Percentiles rank a stretch among this genome's conserved stretches.
Evolutionary conservation across 2,797 vertebrate genomes (phyloP).

Genomic region (Xiphorhynchus erythropygius): DNA sequence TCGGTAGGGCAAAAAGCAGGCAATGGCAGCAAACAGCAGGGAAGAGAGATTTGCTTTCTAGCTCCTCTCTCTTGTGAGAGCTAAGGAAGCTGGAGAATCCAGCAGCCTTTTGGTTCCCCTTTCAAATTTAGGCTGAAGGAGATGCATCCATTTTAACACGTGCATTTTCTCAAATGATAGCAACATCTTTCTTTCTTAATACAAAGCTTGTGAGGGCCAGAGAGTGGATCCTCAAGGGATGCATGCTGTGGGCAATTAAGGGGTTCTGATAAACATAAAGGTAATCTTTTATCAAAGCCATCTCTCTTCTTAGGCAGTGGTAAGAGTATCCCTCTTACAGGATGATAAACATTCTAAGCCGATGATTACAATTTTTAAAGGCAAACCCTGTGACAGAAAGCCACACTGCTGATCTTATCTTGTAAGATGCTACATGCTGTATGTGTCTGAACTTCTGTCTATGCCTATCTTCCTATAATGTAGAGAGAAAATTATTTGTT

Average conservation of each 20-base stretch:
- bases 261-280: slow-evolving; percentile 1
- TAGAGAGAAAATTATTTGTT: slow-evolving; percentile 72
- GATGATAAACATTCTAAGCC: neutral
- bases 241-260: slow-evolving; percentile 32
- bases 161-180: neutral
- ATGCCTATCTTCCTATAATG: neutral
- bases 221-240: neutral
- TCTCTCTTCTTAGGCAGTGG: neutral
- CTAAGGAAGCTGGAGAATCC: neutral
- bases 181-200: neutral
- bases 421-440: neutral
- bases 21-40: neutral
- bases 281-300: neutral
- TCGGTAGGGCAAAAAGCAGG: neutral
- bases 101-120: neutral
- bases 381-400: slow-evolving; percentile 33
- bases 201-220: neutral
- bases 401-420: neutral
- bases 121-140: neutral
- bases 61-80: neutral
- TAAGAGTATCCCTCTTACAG: neutral
- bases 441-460: slow-evolving; percentile 2
- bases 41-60: neutral
- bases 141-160: neutral
- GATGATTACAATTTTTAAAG: slow-evolving; percentile 34